Conservation (phyloP, 1,140 invertebrate species). For the Leptestheria dahalacensis region DNA sequence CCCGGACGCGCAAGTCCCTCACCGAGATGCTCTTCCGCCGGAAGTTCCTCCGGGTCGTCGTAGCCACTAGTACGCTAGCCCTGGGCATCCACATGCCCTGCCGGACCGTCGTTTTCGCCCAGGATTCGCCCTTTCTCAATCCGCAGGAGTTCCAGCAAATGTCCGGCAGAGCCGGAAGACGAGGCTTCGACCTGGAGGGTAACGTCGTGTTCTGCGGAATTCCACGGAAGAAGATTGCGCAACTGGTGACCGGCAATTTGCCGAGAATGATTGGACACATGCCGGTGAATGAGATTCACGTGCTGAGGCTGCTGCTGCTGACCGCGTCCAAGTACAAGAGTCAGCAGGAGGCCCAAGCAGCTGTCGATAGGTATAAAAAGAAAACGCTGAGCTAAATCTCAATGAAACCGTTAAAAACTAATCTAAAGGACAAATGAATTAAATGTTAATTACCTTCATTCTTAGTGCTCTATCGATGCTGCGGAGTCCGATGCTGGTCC, state of each 20-base stretch:
- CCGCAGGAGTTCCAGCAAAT: slow-evolving; percentile 20
- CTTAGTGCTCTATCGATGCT: slow-evolving; percentile 1
- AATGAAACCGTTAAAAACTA: slow-evolving; percentile 2
- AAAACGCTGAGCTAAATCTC: background rate
- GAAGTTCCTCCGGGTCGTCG: slow-evolving; percentile 18
- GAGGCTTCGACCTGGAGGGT: slow-evolving; percentile 11
- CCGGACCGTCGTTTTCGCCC: slow-evolving; percentile 18
- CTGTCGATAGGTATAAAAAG: background rate
- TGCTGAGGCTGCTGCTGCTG: background rate
- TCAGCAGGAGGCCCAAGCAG: background rate
- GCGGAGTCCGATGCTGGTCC: background rate
- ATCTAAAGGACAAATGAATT: background rate
- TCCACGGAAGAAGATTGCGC: slow-evolving; percentile 5
- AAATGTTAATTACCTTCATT: too few species aligned
- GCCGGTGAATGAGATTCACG: background rate
- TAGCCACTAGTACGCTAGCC: slow-evolving; percentile 19
- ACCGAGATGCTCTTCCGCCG: slow-evolving; percentile 21
- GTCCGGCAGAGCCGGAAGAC: slow-evolving; percentile 17
- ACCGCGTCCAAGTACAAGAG: background rate
- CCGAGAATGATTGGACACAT: background rate
- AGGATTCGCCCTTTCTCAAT: slow-evolving; percentile 19
- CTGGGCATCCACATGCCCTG: slow-evolving; percentile 22
- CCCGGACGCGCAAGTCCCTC: slow-evolving; percentile 10
- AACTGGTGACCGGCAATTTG: slow-evolving; percentile 4
- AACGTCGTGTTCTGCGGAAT: slow-evolving; percentile 15